Conservation (phyloP, 2,888 invertebrate species). For the Drosophila rubida region DNA sequence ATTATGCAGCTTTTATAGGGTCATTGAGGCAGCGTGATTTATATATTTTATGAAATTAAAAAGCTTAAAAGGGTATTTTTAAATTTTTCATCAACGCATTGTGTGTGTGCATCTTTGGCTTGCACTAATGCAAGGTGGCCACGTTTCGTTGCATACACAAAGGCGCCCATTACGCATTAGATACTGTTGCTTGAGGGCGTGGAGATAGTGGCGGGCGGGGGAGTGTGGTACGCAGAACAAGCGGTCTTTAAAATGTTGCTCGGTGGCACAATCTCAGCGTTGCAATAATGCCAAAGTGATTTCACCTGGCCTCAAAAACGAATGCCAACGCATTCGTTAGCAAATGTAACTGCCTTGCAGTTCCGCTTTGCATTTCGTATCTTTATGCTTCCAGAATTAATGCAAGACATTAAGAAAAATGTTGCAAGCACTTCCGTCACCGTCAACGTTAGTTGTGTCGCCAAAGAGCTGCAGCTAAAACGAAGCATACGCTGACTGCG, state of each 20-base stretch:
- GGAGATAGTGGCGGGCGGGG: too few relatives aligned
- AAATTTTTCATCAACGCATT: conserved; percentile 34
- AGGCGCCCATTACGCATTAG: conserved; percentile 8
- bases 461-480: conserved; percentile 33
- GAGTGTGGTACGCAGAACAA: not conserved
- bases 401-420: conserved; percentile 72
- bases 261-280: not conserved
- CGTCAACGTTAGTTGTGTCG: conserved; percentile 22
- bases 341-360: conserved; percentile 46
- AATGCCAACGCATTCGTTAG: conserved; percentile 28
- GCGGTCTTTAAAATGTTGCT: not conserved
- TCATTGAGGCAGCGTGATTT: conserved; percentile 61
- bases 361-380: conserved; percentile 57
- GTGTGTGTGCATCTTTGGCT: not conserved
- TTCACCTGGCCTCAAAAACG: conserved; percentile 19
- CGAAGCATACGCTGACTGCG: conserved; percentile 4
- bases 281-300: conserved; percentile 32
- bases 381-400: conserved; percentile 63
- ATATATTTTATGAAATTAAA: conserved; percentile 65
- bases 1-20: conserved; percentile 70
- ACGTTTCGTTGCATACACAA: conserved; percentile 6
- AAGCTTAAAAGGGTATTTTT: conserved; percentile 37
- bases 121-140: conserved; percentile 1
- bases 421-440: conserved; percentile 53
- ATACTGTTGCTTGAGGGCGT: not conserved